Evolutionary conservation across 2,113 vertebrate genomes (phyloP), one percentile per base, ranked within the genome.

Genomic region (Aphelocoma coerulescens): DNA sequence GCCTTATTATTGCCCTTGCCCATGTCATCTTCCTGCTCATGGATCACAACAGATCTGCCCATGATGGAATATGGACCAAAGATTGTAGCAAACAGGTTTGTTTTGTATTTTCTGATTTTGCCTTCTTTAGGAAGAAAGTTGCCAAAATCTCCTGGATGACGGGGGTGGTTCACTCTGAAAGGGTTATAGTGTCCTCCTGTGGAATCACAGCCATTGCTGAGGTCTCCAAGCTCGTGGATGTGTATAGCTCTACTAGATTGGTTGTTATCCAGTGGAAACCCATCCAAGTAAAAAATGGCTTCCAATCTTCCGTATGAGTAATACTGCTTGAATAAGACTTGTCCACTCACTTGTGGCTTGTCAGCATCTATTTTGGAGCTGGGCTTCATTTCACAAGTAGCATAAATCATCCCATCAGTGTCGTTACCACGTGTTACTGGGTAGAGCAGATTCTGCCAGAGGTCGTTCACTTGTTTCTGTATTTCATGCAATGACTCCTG

Each of bases 101-200:
- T 1, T 83, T 92, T 91, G 61, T 85, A 33, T 46, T 93, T 94
- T 48, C 67, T 93, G 79, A 99, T 97, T 89, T 95, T 98, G 49
- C 99, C 99, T 9, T 98, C 92, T 49, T 95, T 97, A 33, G 98
- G 93, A 2, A 55, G 41, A 93, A 99, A 99, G 98, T 99, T 99
- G 37, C 99, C 99, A 12, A 99, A 99, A 96, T 99, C 99, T 44
- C 99, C 99, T 0, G 99, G 99, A 95, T 99, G 99, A 6, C 77
- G 55, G 9, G 99, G 99, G 76, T 99, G 99, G 52, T 96, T 57
- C 24, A 97, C 97, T 0, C 27, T 41, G 33, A 86, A 49, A 1
- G 99, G 99, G 93, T 99, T 99, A 85, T 98, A 99, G 97, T 99
- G 99, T 7, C 98, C 97, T 3, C 98, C 98, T 0, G 99, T 98